Base-by-base conservation (phyloP, 30 jellyfish, hydroid and myxozoan species). In the Morbakka virulenta region DNA sequence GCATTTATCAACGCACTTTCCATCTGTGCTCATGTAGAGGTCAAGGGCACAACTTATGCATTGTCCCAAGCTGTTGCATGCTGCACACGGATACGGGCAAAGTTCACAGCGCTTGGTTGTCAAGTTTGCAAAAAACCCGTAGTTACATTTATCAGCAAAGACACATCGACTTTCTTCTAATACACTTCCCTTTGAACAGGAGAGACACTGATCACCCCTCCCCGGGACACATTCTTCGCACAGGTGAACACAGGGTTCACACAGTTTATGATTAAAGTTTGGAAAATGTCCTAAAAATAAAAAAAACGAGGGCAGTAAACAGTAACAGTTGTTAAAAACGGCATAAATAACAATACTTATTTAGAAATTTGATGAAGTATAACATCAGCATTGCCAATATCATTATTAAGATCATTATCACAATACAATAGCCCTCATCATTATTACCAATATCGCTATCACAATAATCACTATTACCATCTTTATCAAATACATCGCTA, bases 81-180 rank as follows among this genome's bases (percentile, higher is more conserved):
- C 70, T 17, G 94, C 62, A 69, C 99, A 93, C 13, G 86, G 89
- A 34, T 73, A 69, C 17, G 96, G 96, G 32, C 99, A 93, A 0
- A 74, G n/a, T 52, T 81, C 84, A 33, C 99, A 93, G 71, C 62
- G 50, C 14, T 83, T 84, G 0, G 96, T 66, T 0, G 93, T 92
- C 21, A 50, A 57, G 84, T 92, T 84, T 69, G 87, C 96, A 62
- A 67, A 92, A 64, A 53, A 82, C 1, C 95, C 86, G 41, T 27
- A 35, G 62, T 85, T 86, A 63, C 98, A 92, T 28, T 83, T 84
- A 47, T 28, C 77, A 4, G 79, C 90, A 26, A 72, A 74, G 0
- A 79, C 96, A 49, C 98, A 92, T 48, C 66, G 48, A 67, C 89
- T 77, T 27, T 70, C 84, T 86, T 92, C 85, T 30, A 84, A 77